Percentiles rank a stretch among this genome's conserved stretches.
These are phyloP conservation scores for Temnopleurus reevesii DNA, from an alignment of 53 echinoderm and acorn worm genomes.

Conservation along the genomic window DNA sequence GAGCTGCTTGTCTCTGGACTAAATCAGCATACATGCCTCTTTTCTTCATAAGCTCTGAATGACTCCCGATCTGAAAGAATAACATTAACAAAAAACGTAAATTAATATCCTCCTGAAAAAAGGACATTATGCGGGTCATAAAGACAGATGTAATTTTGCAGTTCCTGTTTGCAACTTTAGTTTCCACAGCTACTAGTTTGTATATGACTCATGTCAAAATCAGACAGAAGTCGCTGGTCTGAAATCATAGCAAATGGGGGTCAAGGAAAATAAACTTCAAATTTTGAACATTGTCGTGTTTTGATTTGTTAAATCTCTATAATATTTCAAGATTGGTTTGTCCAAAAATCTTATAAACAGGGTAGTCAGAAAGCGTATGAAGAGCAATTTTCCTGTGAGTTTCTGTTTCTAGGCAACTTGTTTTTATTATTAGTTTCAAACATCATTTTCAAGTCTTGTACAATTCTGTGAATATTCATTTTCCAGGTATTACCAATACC, in stretches of 20 bases:
- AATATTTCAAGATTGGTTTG: no score
- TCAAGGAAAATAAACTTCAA: no score
- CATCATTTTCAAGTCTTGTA: no score
- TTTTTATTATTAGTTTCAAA: no score
- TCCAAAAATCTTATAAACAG: no score
- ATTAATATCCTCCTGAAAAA: background rate
- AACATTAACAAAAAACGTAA: background rate
- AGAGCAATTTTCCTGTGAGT: background rate
- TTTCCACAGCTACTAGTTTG: no score
- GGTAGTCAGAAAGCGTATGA: background rate
- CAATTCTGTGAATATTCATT: no score
- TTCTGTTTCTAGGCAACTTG: background rate
- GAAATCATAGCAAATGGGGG: no score
- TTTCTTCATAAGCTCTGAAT: conserved; percentile 43
- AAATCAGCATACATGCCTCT: conserved; percentile 40
- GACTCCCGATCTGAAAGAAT: conserved; percentile 37
- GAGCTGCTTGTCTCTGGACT: conserved; percentile 33
- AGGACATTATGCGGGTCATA: background rate
- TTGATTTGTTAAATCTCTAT: no score
- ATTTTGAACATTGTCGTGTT: no score
- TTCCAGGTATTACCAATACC: background rate
- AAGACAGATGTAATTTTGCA: background rate
- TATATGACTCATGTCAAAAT: background rate
- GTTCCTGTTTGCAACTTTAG: no score
- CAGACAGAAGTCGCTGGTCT: background rate